Evolutionary conservation across 2,888 invertebrate genomes (phyloP), one percentile per base, ranked within the genome.

Genomic region (Mylabris sibirica): DNA sequence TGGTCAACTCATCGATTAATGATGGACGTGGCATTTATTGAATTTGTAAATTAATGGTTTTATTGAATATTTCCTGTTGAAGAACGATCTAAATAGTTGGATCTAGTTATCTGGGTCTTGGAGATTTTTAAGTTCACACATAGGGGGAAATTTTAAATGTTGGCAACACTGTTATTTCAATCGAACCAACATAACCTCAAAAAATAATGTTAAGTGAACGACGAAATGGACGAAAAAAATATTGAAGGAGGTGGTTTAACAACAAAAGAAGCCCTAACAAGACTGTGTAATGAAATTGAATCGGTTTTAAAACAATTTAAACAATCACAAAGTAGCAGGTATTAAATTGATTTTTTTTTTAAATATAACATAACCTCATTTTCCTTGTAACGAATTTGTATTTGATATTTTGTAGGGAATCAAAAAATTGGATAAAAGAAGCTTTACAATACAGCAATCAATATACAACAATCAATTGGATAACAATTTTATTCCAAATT

Each of bases 281-380:
- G 89, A 79, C 87, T 95, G 69, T 89, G 91, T 77, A 88, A 90
- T 76, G 93, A 93, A 81, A 91, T 95, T 74, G 87, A 88, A 74
- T 84, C 84, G 72, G 88, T 91, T 69, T 85, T 94, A 68, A 84
- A 87, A 60, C 90, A 91, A 71, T 90, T 91, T 81, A 89, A 90
- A 82, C 85, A 71, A 53, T 81, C 84, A 1, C 83, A 88, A 75
- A 89, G 67, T 17, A 26, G 53, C 11, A 68, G 65, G 70, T 70
- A 35, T 12, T 9, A 26, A 20, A 30, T 20, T 9, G 9, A 0
- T 60, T 60, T 0, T 6, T 26, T 12, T 9, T 60, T 17, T 20
- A 17, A 12, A 60, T n/a, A 1, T 20, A 14, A 53, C 12, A 20
- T 17, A 35, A 44, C 35, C 59, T n/a, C 17, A 22, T 8, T 17